A percentile compares a stretch with the other conserved stretches of the same genome.
These are phyloP conservation scores for Orchesella cincta DNA, from an alignment of 1,140 invertebrate genomes.

Conservation along the genomic window DNA sequence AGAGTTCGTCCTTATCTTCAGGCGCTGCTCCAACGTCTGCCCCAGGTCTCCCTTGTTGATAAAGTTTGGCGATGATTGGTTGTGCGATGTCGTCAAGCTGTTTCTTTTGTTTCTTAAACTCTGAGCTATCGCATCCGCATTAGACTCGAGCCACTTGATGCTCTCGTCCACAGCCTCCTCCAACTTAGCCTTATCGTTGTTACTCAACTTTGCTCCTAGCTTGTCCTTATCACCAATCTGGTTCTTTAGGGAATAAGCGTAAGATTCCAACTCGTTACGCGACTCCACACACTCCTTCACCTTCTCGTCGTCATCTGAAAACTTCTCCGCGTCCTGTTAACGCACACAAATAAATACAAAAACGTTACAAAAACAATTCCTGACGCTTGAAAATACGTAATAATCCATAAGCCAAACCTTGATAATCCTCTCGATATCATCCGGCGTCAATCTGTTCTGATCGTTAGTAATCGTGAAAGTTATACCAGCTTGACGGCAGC, in stretches of 20 bases:
- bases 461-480: slow-evolving; percentile 91
- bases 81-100: slow-evolving; percentile 92
- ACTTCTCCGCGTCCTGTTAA: slow-evolving; percentile 85
- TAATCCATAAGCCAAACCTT: slow-evolving; percentile 58
- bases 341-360: neutral
- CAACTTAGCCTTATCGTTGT: slow-evolving; percentile 93
- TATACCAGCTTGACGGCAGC: slow-evolving; percentile 89
- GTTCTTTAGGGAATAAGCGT: slow-evolving; percentile 97
- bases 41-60: slow-evolving; percentile 86
- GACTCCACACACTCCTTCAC: slow-evolving; percentile 95
- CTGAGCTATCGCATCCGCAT: slow-evolving; percentile 92
- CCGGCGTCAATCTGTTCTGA: slow-evolving; percentile 92
- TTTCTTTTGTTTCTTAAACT: slow-evolving; percentile 97
- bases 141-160: slow-evolving; percentile 97
- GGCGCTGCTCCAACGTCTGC: no score
- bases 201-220: slow-evolving; percentile 85
- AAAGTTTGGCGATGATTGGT: slow-evolving; percentile 96
- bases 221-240: slow-evolving; percentile 98
- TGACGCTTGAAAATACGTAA: neutral
- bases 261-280: slow-evolving; percentile 92
- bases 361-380: neutral
- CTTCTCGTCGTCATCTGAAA: slow-evolving; percentile 97
- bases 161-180: slow-evolving; percentile 93
- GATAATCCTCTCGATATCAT: slow-evolving; percentile 98
- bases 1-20: no score